phyloP scores from a whole-genome alignment of 2,113 vertebrate genomes.

The Caracal caracal region DNA sequence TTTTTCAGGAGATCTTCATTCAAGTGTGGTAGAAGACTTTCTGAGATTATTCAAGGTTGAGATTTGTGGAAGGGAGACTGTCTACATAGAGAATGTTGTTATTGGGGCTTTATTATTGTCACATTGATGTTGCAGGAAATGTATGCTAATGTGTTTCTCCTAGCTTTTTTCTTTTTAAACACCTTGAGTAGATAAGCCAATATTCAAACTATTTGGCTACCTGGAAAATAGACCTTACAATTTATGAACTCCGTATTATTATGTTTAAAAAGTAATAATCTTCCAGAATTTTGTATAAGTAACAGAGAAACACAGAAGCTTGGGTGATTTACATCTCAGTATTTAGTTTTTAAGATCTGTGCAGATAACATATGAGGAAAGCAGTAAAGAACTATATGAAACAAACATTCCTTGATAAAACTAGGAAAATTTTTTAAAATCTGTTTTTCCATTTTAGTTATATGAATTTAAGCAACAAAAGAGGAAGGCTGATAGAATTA shows the following conservation, averaged over 20 bases:
- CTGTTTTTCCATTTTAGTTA: conserved; percentile 24
- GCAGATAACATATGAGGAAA: neutral
- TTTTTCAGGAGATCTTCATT: conserved; percentile 53
- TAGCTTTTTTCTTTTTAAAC: conserved; percentile 35
- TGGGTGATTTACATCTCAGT: neutral
- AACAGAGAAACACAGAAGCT: conserved; percentile 2
- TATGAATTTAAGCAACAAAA: neutral
- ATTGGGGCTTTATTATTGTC: conserved; percentile 4
- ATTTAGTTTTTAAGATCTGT: conserved; percentile 9
- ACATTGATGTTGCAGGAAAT: conserved; percentile 47
- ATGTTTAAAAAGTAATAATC: neutral
- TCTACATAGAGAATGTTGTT: neutral
- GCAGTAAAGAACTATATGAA: neutral
- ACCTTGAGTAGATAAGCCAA: neutral
- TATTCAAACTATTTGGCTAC: conserved; percentile 26
- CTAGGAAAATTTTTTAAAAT: neutral
- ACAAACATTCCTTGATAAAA: conserved; percentile 11
- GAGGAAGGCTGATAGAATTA: neutral
- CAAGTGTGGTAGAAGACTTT: neutral
- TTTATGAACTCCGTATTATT: conserved; percentile 22
- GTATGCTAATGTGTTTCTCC: conserved; percentile 51
- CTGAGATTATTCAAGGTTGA: conserved; percentile 29
- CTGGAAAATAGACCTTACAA: conserved; percentile 38
- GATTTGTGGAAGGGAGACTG: conserved; percentile 12
- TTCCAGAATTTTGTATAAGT: conserved; percentile 51